Conservation (phyloP, 1,140 invertebrate species). For the Drosophila arizonae region DNA sequence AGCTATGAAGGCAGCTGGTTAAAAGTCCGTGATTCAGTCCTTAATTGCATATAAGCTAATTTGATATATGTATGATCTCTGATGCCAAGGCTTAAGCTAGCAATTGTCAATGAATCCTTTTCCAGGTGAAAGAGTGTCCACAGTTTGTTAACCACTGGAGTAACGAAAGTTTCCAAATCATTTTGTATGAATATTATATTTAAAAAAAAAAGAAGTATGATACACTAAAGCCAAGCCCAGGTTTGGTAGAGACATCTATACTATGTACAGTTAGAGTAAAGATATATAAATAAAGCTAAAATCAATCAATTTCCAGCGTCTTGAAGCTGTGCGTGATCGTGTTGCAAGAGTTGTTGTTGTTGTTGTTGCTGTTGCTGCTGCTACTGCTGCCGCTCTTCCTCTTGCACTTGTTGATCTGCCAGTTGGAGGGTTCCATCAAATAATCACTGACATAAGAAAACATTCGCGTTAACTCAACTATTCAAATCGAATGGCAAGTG, state of each 20-base stretch:
- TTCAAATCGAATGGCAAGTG: too few species aligned
- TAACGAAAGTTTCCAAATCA: neutral
- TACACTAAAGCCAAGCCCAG: constrained; percentile 54
- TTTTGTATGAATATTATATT: constrained; percentile 5
- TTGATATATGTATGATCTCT: too few species aligned
- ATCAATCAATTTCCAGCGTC: constrained; percentile 69
- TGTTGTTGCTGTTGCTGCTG: neutral
- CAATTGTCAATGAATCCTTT: too few species aligned
- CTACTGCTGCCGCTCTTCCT: constrained; percentile 34
- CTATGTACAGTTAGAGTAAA: constrained; percentile 16
- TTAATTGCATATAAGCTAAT: neutral
- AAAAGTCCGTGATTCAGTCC: neutral
- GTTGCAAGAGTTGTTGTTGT: neutral
- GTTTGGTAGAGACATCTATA: constrained; percentile 20
- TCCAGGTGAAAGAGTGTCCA: too few species aligned
- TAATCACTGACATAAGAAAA: constrained; percentile 44
- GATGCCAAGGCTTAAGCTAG: too few species aligned
- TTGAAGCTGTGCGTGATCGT: constrained; percentile 53
- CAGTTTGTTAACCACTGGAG: too few species aligned
- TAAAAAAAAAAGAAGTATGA: neutral
- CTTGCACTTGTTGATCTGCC: constrained; percentile 68
- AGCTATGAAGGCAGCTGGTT: too few species aligned
- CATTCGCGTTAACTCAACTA: too few species aligned
- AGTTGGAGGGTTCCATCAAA: constrained; percentile 62
- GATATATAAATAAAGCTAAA: constrained; percentile 10